Evolutionary conservation across 1,140 invertebrate species (phyloP), one percentile per base, ranked within the genome.

Genomic region (Chrysopa pallens): DNA sequence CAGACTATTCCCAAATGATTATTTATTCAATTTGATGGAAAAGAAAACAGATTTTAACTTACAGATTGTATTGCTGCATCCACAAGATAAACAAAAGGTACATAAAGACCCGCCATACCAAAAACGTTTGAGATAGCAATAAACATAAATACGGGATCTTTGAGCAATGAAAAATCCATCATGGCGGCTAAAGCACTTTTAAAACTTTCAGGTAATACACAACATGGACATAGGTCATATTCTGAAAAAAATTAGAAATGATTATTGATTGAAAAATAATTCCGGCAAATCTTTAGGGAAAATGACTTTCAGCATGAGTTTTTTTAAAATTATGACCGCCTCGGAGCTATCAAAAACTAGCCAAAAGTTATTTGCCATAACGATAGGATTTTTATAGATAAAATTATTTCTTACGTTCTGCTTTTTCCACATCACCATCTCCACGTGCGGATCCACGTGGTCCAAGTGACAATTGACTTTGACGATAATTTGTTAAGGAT

Each of bases 111-210:
- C 38, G 91, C 78, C 80, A 87, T 85, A 47, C 89, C 90, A 57
- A 95, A 89, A 1, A 96, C 69, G 61, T 97, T 98, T 44, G 89
- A 93, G 9, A 97, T 71, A 43, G 88, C 90, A 49, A 97, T 88
- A 6, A 93, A 63, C 61, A 94, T 74, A 61, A 96, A 95, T 23
- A 90, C 80, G 1, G 89, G 87, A 65, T 95, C 78, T 46, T 79
- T 85, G 27, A 98, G 66, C 27, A 98, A 65, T 36, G 80, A 82
- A 50, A 94, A 69, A 62, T 98, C 92, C 69, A 97, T 69, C 87
- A 97, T 95, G 40, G 92, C 85, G n/a, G 72, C 67, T 31, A 91
- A 64, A 9, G 84, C 83, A 27, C 77, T 74, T 53, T 82, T 85
- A 52, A 88, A 81, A 1, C 84, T 83, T 35, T 80, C 75, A 0